phyloP scores from a whole-genome alignment of 2,797 vertebrate genomes.

The Cyclopterus lumpus region DNA sequence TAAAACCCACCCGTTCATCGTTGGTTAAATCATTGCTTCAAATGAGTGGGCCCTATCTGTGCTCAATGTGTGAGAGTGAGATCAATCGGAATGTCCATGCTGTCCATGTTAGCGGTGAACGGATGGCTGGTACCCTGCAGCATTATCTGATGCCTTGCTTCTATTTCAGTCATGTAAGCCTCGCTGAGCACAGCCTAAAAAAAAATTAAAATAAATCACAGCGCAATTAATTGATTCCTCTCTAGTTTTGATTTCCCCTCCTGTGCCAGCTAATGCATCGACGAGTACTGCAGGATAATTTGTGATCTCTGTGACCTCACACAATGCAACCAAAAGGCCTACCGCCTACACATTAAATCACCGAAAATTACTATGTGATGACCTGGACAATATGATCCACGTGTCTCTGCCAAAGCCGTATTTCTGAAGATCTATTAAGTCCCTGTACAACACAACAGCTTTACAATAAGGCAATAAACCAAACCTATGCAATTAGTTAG shows the following conservation, averaged over 20 bases:
- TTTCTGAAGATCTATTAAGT: constrained; percentile 40
- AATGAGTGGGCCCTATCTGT: constrained; percentile 20
- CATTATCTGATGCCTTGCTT: constrained; percentile 69
- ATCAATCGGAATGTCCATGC: constrained; percentile 66
- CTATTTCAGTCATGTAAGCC: constrained; percentile 73
- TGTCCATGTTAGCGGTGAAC: constrained; percentile 33
- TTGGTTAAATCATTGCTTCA: constrained; percentile 25
- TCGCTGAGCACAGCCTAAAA: constrained; percentile 48
- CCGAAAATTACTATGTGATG: constrained; percentile 38
- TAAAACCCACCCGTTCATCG: background rate
- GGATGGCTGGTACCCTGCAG: constrained; percentile 66
- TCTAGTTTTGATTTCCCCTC: constrained; percentile 71
- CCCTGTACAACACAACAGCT: constrained; percentile 50
- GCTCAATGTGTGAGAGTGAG: constrained; percentile 24
- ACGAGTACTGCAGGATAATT: constrained; percentile 38
- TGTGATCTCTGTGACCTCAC: constrained; percentile 40
- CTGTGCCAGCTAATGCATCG: constrained; percentile 56
- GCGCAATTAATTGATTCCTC: constrained; percentile 72
- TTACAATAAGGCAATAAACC: constrained; percentile 72
- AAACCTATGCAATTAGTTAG: constrained; percentile 65
- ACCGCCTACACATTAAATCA: constrained; percentile 20
- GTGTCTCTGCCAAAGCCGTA: constrained; percentile 18
- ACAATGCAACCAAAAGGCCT: constrained; percentile 24
- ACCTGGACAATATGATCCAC: constrained; percentile 26
- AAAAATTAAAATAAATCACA: constrained; percentile 47